These are phyloP conservation scores for Clivina fossor DNA, from an alignment of 2,888 invertebrate genomes.

Conservation along the genomic window DNA sequence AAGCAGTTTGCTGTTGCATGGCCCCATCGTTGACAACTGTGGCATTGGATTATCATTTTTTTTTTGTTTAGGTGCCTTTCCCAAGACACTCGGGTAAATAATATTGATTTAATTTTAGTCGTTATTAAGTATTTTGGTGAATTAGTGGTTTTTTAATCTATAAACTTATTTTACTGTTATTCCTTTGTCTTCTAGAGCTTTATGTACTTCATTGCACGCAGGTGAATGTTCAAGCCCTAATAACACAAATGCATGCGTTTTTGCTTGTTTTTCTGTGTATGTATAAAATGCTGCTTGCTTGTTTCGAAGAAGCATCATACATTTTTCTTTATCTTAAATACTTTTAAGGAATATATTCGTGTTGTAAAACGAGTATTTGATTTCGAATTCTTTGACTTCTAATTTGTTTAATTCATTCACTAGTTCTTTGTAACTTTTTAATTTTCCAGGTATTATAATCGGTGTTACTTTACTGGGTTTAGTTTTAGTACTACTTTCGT, in stretches of 20 bases:
- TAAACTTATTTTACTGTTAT: not conserved
- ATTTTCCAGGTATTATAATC: too few relatives aligned
- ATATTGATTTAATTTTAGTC: slow-evolving; percentile 2
- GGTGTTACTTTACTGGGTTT: too few relatives aligned
- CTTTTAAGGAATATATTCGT: too few relatives aligned
- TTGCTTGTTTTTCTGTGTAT: too few relatives aligned
- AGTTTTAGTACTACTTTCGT: too few relatives aligned
- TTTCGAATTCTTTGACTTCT: too few relatives aligned
- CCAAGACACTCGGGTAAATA: slow-evolving; percentile 34
- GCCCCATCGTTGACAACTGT: slow-evolving; percentile 41
- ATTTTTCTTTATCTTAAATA: too few relatives aligned
- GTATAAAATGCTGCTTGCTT: too few relatives aligned
- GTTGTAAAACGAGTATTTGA: too few relatives aligned
- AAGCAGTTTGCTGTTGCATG: slow-evolving; percentile 41
- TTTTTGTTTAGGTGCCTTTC: slow-evolving; percentile 38
- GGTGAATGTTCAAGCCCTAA: not conserved
- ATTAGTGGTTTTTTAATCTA: not conserved
- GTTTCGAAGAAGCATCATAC: too few relatives aligned
- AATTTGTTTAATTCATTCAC: too few relatives aligned
- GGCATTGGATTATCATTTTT: slow-evolving; percentile 39
- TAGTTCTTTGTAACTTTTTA: too few relatives aligned
- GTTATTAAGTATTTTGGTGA: not conserved
- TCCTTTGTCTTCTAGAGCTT: not conserved
- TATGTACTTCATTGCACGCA: not conserved
- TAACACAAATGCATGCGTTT: slow-evolving; percentile 6